Base-by-base conservation (phyloP, 2,888 invertebrate genomes). In the Chrysodeixis includens region DNA sequence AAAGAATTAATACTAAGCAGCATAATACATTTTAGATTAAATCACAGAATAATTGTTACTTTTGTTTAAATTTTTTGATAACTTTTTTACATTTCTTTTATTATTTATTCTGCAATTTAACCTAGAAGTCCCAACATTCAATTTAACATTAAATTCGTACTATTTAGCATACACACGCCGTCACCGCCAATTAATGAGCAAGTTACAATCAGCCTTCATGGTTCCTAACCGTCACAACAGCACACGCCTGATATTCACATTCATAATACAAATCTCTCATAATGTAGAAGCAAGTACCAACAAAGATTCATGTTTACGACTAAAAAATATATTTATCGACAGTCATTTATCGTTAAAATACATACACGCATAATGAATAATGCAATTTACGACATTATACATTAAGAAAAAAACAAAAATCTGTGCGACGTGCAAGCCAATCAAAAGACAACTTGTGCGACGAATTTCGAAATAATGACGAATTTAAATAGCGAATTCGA, bases 181-280 rank as follows among this genome's bases (percentile, higher is more conserved):
- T 22, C 40, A 62, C 56, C 55, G 55, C 20, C 62, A 59, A 56
- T 63, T 65, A 69, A 82, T 88, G 89, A 90, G 88, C 89, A 88
- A 88, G 69, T 75, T 81, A 79, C 77, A 71, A 82, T 90, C 87
- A 90, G 88, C 86, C 90, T 89, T 88, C 78, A 61, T 61, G 81
- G 78, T 78, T 78, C 56, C 61, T n/a, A 79, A 63, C 69, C 69
- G 57, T 65, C 65, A 53, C 60, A 49, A 63, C 35, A 56, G 12
- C 63, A 44, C 58, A 35, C 53, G 58, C 66, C 18, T 8, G 32
- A 61, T 40, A 52, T 64, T 35, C 57, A 74, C 55, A 56, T 61
- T 56, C 30, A 64, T 30, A 52, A 69, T 56, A 65, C 1, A 10
- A 53, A 30, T 44, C 56, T 40, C 44, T 56, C 61, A 66, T 30